Evolutionary conservation across 2,888 invertebrate genomes (phyloP).

Genomic region (Andrena marginata): DNA sequence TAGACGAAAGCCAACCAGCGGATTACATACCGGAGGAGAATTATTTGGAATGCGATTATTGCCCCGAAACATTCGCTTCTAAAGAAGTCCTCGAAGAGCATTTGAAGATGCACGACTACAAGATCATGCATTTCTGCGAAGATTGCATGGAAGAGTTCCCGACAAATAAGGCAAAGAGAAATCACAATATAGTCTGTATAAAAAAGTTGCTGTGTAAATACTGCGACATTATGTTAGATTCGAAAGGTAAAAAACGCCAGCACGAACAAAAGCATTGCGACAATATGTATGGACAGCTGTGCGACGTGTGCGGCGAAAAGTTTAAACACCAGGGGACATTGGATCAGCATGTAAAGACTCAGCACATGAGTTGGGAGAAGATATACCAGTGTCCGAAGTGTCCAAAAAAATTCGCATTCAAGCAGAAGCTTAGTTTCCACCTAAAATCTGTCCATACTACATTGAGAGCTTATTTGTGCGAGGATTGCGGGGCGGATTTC

Average conservation of each 20-base stretch:
- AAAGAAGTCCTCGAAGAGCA: conserved; percentile 80
- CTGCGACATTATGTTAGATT: conserved; percentile 79
- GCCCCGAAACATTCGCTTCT: conserved; percentile 75
- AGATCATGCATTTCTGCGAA: conserved; percentile 81
- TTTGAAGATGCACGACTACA: conserved; percentile 80
- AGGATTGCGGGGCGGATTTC: conserved; percentile 84
- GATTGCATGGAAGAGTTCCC: conserved; percentile 82
- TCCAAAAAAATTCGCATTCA: conserved; percentile 83
- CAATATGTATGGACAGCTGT: conserved; percentile 80
- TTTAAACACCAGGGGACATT: conserved; percentile 83
- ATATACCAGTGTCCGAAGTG: conserved; percentile 83
- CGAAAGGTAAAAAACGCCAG: conserved; percentile 83
- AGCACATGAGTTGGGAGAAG: conserved; percentile 83
- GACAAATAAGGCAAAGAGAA: conserved; percentile 80
- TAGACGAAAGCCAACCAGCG: conserved; percentile 67
- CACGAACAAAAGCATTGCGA: conserved; percentile 84
- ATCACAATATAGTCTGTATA: conserved; percentile 78
- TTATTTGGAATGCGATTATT: conserved; percentile 82
- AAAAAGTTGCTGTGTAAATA: conserved; percentile 81
- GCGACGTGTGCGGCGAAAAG: conserved; percentile 83
- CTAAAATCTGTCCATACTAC: conserved; percentile 83
- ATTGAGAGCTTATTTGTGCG: conserved; percentile 81
- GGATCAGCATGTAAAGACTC: conserved; percentile 83
- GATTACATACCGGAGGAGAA: conserved; percentile 71
- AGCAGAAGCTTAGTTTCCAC: conserved; percentile 83